Conservation (phyloP, 2,797 vertebrate genomes). For the Poliocrania exsul region DNA sequence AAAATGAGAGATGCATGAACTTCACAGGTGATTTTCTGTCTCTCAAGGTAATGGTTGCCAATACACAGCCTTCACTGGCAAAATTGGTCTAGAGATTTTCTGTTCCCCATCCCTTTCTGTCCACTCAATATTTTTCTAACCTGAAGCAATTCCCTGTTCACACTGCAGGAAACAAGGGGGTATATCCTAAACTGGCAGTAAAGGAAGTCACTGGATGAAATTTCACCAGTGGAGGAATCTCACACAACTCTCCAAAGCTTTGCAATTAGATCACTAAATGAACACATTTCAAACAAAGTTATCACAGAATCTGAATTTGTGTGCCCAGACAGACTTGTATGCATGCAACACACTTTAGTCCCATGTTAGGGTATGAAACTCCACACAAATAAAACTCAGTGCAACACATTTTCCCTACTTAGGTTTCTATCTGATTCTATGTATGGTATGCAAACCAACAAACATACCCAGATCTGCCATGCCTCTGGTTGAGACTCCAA, state of each 20-base stretch:
- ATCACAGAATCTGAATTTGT: neutral
- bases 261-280: neutral
- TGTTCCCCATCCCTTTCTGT: neutral
- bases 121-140: neutral
- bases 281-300: neutral
- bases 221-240: neutral
- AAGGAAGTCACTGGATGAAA: neutral
- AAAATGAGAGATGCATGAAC: neutral
- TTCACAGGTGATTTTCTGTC: neutral
- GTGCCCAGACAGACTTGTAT: neutral
- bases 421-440: neutral
- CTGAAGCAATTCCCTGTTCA: neutral
- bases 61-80: neutral
- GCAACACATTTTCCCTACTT: slow-evolving; percentile 21
- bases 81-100: neutral
- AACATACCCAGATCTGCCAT: neutral
- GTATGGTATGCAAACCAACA: neutral
- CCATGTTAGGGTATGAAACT: slow-evolving; percentile 10
- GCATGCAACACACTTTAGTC: slow-evolving; percentile 27
- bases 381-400: neutral
- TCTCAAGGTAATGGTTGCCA: neutral
- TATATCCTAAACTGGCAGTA: neutral
- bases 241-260: neutral
- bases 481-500: neutral
- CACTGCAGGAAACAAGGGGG: neutral